Evolutionary conservation across 2,113 vertebrate species (phyloP).

Genomic region (Sterrhoptilus dennistouni): DNA sequence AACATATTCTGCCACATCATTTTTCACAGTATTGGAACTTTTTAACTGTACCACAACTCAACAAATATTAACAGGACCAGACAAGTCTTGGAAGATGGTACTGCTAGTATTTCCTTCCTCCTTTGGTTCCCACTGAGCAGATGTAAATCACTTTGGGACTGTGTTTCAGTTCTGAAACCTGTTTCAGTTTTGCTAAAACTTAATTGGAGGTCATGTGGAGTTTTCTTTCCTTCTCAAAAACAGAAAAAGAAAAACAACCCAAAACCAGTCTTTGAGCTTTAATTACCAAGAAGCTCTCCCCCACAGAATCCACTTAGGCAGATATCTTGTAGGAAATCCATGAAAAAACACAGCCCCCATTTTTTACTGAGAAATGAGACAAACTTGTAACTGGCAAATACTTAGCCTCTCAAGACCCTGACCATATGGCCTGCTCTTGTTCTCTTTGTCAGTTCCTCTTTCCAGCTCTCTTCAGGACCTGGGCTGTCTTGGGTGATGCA

Average conservation of each 20-base stretch:
- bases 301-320: neutral
- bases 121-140: conserved; percentile 39
- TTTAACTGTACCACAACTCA: conserved; percentile 49
- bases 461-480: neutral
- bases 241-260: neutral
- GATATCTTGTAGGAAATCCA: neutral
- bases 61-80: conserved; percentile 49
- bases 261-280: neutral
- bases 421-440: neutral
- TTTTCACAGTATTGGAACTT: conserved; percentile 51
- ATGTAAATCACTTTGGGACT: conserved; percentile 43
- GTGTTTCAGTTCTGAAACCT: conserved; percentile 45
- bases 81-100: conserved; percentile 43
- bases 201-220: conserved; percentile 34
- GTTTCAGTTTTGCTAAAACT: conserved; percentile 45
- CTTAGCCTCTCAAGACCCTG: neutral
- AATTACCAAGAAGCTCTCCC: conserved; percentile 18
- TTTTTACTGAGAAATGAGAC: conserved; percentile 5
- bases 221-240: conserved; percentile 10
- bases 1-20: conserved; percentile 57
- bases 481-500: neutral
- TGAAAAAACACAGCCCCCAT: neutral
- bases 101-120: conserved; percentile 36
- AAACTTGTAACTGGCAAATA: conserved; percentile 31
- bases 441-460: neutral